These are phyloP conservation scores for Aradus depressus DNA, from an alignment of 2,888 invertebrate species.

Conservation along the genomic window DNA sequence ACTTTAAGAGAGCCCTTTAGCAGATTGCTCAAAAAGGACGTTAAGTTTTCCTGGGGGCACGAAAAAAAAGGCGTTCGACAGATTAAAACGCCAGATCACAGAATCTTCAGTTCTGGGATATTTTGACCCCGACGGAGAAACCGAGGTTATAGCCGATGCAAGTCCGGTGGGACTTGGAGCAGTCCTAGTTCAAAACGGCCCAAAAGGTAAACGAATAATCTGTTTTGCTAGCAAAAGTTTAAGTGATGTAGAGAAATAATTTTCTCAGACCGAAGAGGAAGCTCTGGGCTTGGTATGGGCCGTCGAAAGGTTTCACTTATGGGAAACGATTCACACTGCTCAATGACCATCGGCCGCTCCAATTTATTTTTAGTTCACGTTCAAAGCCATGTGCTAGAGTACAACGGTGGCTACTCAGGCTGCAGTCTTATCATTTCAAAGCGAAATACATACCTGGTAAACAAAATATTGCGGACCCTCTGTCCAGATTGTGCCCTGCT, in stretches of 20 bases:
- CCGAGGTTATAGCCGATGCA: conserved; percentile 9
- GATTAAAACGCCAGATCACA: background rate
- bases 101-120: background rate
- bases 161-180: conserved; percentile 7
- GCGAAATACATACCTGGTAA: conserved; percentile 32
- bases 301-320: conserved; percentile 36
- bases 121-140: background rate
- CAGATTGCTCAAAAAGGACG: background rate
- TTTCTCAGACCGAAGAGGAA: conserved; percentile 14
- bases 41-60: background rate
- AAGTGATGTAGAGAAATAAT: conserved; percentile 8
- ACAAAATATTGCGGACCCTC: conserved; percentile 31
- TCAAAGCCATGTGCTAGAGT: conserved; percentile 34
- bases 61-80: background rate
- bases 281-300: conserved; percentile 33
- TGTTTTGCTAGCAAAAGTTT: conserved; percentile 10
- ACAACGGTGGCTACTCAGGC: conserved; percentile 34
- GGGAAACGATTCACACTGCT: conserved; percentile 36
- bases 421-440: conserved; percentile 32
- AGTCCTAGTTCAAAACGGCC: background rate
- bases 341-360: conserved; percentile 35
- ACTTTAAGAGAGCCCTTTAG: background rate
- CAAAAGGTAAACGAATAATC: background rate
- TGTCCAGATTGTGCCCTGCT: conserved; percentile 29
- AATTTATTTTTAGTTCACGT: conserved; percentile 32